Base-by-base conservation (phyloP, 30 jellyfish, hydroid and myxozoan species). In the Pseudorhiza aurosa region DNA sequence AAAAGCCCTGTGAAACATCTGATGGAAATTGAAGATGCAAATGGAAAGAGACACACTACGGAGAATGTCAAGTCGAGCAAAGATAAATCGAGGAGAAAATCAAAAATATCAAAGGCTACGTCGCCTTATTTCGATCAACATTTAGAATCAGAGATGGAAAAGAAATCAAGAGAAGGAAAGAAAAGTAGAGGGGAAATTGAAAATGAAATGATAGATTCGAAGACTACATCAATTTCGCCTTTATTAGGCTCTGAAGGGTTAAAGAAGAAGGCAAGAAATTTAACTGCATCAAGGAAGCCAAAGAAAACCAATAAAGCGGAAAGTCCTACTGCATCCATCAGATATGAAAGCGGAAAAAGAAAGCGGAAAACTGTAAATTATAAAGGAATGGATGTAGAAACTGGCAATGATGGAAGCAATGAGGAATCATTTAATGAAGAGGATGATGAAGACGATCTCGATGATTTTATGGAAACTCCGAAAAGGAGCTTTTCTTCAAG, bases 341-440 rank as follows among this genome's bases (percentile, higher is more conserved):
- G n/a, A n/a, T n/a, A n/a, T n/a, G n/a, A n/a, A n/a, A n/a, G n/a
- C n/a, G 67, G 67, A 33, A 28, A 11, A 29, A 56, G 84, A 14
- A 55, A 55, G 31, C 53, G 78, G 18, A 67, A 67, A 32, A 12
- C 8, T 57, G 49, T 81, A 0, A 56, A 56, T 62, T 81, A 81
- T 57, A 57, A 36, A 21, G 92, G 57, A 49, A 55, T 55, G 22
- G 79, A 43, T 0, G 19, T 2, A 8, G 68, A 26, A 1, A 26
- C 14, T 42, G 65, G 42, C 45, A 8, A 21, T 28, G 68, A 5
- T 14, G 68, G 62, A 19, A 44, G 31, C 28, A 21, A 14, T 70
- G 82, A 68, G 2, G 63, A 49, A 49, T 6, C 63, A 40, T 42
- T 19, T 37, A 82, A 65, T 19, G 76, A 50, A 74, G 87, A 69